phyloP scores from a whole-genome alignment of 2,888 invertebrate genomes.

The Apodemia duryi region DNA sequence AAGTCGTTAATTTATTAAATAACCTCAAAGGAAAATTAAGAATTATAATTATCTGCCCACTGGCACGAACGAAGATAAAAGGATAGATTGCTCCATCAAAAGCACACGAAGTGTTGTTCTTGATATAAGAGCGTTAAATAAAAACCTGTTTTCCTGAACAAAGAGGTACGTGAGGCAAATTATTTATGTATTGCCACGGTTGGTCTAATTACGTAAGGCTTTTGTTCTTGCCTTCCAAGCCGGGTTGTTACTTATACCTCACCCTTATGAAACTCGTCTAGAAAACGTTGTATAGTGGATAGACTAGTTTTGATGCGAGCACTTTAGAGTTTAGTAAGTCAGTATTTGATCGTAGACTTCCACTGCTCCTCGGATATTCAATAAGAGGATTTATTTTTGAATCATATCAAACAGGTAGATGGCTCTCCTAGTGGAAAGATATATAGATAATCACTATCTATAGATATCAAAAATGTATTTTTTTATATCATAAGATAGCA shows the following conservation, averaged over 20 bases:
- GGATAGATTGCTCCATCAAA: conserved; percentile 61
- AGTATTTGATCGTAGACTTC: not conserved
- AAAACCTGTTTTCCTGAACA: conserved; percentile 69
- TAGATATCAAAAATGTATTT: too few species aligned
- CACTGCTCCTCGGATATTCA: not conserved
- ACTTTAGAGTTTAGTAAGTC: conserved; percentile 4
- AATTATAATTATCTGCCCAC: conserved; percentile 18
- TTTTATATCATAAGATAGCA: too few species aligned
- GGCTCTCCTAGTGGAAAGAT: too few species aligned
- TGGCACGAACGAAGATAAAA: conserved; percentile 45
- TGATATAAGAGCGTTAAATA: conserved; percentile 72
- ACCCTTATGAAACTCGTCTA: conserved; percentile 34
- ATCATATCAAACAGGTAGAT: too few species aligned
- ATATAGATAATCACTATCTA: too few species aligned
- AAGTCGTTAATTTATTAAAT: conserved; percentile 13
- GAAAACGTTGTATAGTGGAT: conserved; percentile 42
- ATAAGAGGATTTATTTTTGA: not conserved
- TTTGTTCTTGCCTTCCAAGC: conserved; percentile 62
- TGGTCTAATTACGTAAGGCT: conserved; percentile 75
- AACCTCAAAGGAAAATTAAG: conserved; percentile 15
- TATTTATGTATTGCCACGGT: conserved; percentile 77
- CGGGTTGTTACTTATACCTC: conserved; percentile 49
- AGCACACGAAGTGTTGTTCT: conserved; percentile 66
- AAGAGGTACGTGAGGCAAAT: conserved; percentile 76
- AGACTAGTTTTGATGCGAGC: conserved; percentile 2